Evolutionary conservation across 1,140 invertebrate species (phyloP).

Genomic region (Neodiprion virginianus): DNA sequence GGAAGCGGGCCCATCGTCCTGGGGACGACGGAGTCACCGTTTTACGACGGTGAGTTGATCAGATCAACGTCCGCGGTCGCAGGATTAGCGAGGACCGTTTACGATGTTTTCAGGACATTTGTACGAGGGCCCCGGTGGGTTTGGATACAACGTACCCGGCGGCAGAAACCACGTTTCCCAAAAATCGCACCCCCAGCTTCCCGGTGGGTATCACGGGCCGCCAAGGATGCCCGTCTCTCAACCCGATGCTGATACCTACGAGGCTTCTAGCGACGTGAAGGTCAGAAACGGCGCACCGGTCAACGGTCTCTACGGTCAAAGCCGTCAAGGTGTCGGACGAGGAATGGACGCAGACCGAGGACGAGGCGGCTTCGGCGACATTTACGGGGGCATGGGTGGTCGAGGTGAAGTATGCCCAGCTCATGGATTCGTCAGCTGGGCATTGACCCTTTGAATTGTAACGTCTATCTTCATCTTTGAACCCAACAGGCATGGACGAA

Average conservation of each 20-base stretch:
- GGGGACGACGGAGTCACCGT: slow-evolving; percentile 34
- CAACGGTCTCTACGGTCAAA: slow-evolving; percentile 33
- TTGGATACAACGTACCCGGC: slow-evolving; percentile 27
- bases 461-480: slow-evolving; percentile 23
- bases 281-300: slow-evolving; percentile 45
- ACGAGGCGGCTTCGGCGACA: slow-evolving; percentile 32
- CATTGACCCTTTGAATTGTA: slow-evolving; percentile 11
- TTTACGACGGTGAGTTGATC: slow-evolving; percentile 11
- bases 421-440: slow-evolving; percentile 8
- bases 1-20: slow-evolving; percentile 28
- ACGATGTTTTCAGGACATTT: slow-evolving; percentile 19
- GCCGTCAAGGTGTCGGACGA: slow-evolving; percentile 22
- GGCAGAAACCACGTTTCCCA: slow-evolving; percentile 26
- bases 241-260: slow-evolving; percentile 28
- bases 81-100: not conserved
- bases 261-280: slow-evolving; percentile 35
- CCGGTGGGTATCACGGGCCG: slow-evolving; percentile 36
- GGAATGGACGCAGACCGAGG: slow-evolving; percentile 24
- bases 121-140: slow-evolving; percentile 29
- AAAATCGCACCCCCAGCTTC: slow-evolving; percentile 31
- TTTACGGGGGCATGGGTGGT: slow-evolving; percentile 36
- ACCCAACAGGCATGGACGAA: slow-evolving; percentile 24
- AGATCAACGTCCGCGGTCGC: not conserved
- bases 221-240: slow-evolving; percentile 32
- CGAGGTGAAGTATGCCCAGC: slow-evolving; percentile 29